Percentiles rank a stretch among this genome's conserved stretches.
These are phyloP conservation scores for Craniophora ligustri DNA, from an alignment of 2,888 invertebrate species.

Conservation along the genomic window DNA sequence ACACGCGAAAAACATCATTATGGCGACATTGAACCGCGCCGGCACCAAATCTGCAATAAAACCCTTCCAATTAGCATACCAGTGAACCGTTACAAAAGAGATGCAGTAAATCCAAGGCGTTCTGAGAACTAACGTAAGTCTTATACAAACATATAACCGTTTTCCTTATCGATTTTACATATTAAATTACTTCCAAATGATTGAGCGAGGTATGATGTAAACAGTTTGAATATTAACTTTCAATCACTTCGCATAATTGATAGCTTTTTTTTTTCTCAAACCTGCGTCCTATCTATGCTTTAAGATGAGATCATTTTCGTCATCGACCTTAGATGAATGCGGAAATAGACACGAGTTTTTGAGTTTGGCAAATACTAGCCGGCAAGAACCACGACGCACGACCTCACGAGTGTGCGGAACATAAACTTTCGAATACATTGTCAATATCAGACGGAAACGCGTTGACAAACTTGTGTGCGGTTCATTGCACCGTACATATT, in stretches of 20 bases:
- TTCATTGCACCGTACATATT: slow-evolving; percentile 59
- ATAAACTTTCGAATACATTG: slow-evolving; percentile 82
- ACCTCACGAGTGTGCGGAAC: slow-evolving; percentile 72
- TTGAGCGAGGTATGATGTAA: slow-evolving; percentile 28
- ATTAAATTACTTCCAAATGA: slow-evolving; percentile 35
- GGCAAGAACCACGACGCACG: slow-evolving; percentile 65
- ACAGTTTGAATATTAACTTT: slow-evolving; percentile 9
- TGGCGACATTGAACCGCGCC: slow-evolving; percentile 83
- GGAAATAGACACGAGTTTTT: slow-evolving; percentile 49
- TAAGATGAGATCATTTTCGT: slow-evolving; percentile 40
- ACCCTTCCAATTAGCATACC: slow-evolving; percentile 23
- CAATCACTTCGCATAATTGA: slow-evolving; percentile 19
- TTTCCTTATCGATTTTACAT: slow-evolving; percentile 44
- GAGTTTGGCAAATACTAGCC: slow-evolving; percentile 48
- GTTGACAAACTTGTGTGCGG: slow-evolving; percentile 53
- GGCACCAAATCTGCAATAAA: slow-evolving; percentile 76
- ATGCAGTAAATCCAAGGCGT: slow-evolving; percentile 8
- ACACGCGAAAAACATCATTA: slow-evolving; percentile 93
- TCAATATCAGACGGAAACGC: slow-evolving; percentile 68
- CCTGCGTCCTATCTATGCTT: slow-evolving; percentile 4
- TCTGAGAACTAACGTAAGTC: slow-evolving; percentile 21
- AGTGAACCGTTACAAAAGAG: slow-evolving; percentile 15
- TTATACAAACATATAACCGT: slow-evolving; percentile 27
- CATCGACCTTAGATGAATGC: slow-evolving; percentile 39
- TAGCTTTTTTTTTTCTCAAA: slow-evolving; percentile 1